Percentiles rank a stretch among this genome's conserved stretches.
Evolutionary conservation across 1,140 invertebrate species (phyloP).

Genomic region (Philopotamus ludificatus): DNA sequence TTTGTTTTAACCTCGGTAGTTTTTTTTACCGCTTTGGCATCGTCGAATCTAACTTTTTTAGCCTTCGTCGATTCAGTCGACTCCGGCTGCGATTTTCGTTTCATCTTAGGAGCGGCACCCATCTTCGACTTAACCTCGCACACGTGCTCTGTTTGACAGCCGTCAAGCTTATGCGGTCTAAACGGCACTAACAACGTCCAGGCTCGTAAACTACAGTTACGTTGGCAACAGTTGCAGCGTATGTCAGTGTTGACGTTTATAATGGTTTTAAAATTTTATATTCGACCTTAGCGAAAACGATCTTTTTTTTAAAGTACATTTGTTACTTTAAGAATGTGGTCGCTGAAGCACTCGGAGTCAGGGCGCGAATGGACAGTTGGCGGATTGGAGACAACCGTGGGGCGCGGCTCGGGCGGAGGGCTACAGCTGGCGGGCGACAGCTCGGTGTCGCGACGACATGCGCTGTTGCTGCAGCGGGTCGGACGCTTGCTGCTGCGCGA

Average conservation of each 20-base stretch:
- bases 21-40: not conserved
- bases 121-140: not conserved
- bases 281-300: too few relatives aligned
- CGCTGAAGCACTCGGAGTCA: not conserved
- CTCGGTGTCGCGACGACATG: constrained; percentile 60
- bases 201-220: too few relatives aligned
- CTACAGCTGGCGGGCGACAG: constrained; percentile 54
- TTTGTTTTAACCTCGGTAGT: not conserved
- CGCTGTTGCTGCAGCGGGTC: constrained; percentile 45
- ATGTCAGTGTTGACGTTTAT: too few relatives aligned
- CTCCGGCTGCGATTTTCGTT: not conserved
- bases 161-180: too few relatives aligned
- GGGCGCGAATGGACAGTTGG: not conserved
- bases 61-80: not conserved
- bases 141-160: not conserved
- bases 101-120: not conserved
- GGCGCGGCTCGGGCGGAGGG: constrained; percentile 40
- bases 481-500: constrained; percentile 50
- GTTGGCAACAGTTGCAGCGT: too few relatives aligned
- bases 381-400: not conserved
- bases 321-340: not conserved
- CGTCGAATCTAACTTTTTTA: not conserved
- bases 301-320: not conserved
- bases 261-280: too few relatives aligned
- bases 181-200: too few relatives aligned